Percentiles rank a stretch among this genome's conserved stretches.
Evolutionary conservation across 2,113 vertebrate genomes (phyloP).

Genomic region (Peromyscus californicus): DNA sequence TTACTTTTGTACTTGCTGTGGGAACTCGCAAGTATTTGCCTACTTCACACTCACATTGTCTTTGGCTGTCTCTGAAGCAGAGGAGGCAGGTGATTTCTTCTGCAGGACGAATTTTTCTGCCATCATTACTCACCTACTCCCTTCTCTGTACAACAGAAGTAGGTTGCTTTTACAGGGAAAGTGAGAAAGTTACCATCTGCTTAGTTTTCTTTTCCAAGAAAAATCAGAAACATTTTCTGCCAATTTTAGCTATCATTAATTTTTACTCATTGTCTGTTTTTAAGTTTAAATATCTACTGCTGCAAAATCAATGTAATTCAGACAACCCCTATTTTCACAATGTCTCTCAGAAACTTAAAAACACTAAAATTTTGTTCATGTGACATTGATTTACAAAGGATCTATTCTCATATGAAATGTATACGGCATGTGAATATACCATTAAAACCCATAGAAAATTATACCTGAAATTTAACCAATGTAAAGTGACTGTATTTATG

Average conservation of each 20-base stretch:
- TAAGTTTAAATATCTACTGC: slow-evolving; percentile 6
- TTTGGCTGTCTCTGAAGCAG: background rate
- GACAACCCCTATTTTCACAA: background rate
- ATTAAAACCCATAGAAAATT: background rate
- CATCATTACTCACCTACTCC: background rate
- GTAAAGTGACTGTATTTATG: background rate
- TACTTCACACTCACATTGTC: background rate
- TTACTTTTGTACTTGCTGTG: background rate
- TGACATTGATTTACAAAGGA: background rate
- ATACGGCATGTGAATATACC: background rate
- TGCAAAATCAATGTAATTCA: background rate
- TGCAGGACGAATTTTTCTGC: background rate
- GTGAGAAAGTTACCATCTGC: slow-evolving; percentile 32
- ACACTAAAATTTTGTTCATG: background rate
- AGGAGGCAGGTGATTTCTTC: background rate
- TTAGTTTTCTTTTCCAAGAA: background rate
- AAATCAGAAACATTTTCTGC: background rate
- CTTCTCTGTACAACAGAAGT: background rate
- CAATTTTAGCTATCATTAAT: slow-evolving; percentile 31
- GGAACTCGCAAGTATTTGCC: background rate
- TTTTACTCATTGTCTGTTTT: slow-evolving; percentile 30
- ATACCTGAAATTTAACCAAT: background rate
- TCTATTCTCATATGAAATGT: slow-evolving; percentile 18
- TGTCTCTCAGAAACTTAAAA: slow-evolving; percentile 24
- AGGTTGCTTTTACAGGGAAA: background rate